Conservation (phyloP, 2,113 vertebrate genomes). For the Petroica traversi region DNA sequence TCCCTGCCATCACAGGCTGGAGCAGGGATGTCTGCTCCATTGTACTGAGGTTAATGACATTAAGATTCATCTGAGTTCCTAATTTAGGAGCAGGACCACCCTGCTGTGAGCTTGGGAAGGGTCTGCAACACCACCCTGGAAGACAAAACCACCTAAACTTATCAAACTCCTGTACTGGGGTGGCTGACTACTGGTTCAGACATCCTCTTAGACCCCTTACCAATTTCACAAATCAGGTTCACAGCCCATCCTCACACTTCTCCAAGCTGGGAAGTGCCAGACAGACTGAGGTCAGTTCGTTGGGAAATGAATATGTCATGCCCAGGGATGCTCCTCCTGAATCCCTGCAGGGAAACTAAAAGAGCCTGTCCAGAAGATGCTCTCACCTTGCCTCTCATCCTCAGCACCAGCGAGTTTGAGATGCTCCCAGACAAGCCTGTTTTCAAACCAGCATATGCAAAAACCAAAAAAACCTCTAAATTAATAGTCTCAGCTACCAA, state of each 20-base stretch:
- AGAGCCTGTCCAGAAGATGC: not conserved
- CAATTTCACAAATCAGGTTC: not conserved
- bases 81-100: not conserved
- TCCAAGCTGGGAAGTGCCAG: not conserved
- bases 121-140: too few relatives aligned
- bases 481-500: not conserved
- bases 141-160: too few relatives aligned
- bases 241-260: not conserved
- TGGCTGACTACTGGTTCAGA: not conserved
- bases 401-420: not conserved
- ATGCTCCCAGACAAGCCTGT: not conserved
- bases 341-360: accelerated
- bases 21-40: not conserved
- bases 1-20: not conserved
- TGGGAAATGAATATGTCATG: not conserved
- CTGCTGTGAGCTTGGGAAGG: too few relatives aligned
- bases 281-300: not conserved
- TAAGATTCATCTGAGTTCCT: accelerated
- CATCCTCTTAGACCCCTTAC: not conserved
- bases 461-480: not conserved
- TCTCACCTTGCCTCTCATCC: not conserved
- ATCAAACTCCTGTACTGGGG: accelerated
- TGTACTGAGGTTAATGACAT: not conserved
- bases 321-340: not conserved
- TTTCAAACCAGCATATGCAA: not conserved